Base-by-base conservation (phyloP, 92 coral and sea anemone genomes). In the Plumapathes pennacea region DNA sequence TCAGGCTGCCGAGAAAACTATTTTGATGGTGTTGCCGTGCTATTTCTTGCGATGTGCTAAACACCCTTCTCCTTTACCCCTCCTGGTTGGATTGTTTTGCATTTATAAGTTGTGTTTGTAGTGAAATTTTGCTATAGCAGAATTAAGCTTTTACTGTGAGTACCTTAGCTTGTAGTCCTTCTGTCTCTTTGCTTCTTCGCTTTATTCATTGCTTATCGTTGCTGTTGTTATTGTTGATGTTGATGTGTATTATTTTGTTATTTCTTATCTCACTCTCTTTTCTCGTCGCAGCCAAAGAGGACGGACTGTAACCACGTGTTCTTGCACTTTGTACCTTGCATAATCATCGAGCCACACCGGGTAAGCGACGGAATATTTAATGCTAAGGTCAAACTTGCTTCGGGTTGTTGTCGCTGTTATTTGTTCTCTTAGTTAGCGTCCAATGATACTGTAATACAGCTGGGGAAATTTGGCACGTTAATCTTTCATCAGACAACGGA, bases 301-400 rank as follows among this genome's bases (percentile, higher is more conserved):
- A 92, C 98, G n/a, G 98, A 92, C 42, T 92, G 98, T 56, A 92
- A 92, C 51, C 98, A 92, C 79, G 83, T 92, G 29, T 92, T 92
- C 60, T 85, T 92, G 2, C 90, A 92, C 58, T 92, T 92, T 36
- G 94, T 81, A 10, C 98, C 98, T 4, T 92, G 98, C 30, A 90
- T 92, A 25, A 89, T 92, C 60, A 92, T 92, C 44, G 98, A 92
- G 32, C 96, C 98, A 2, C 82, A 92, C 60, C 69, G 85, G 62
- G 98, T 92, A 70, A 67, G 89, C 50, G n/a, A 13, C 5, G n/a
- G n/a, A n/a, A n/a, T n/a, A n/a, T n/a, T 13, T 2, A 19, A 19
- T 9, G 10, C 8, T 26, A 12, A 25, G 3, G 27, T 53, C 20
- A 0, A 1, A 4, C 40, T 53, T 53, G 6, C 10, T 20, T 10